A percentile compares a stretch with the other conserved stretches of the same genome.
Evolutionary conservation across 2,797 vertebrate genomes (phyloP).

Genomic region (Argentina silus): DNA sequence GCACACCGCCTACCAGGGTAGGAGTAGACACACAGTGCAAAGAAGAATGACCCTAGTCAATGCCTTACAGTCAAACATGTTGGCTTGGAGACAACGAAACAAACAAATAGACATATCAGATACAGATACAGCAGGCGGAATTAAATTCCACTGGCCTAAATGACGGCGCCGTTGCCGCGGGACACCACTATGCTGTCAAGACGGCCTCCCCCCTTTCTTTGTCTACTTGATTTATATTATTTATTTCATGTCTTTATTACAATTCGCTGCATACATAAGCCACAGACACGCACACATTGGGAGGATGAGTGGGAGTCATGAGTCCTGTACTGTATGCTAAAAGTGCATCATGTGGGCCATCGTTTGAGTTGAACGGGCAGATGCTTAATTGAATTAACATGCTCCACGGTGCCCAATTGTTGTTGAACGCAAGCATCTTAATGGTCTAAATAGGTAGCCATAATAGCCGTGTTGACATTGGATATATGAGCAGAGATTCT

Average conservation of each 20-base stretch:
- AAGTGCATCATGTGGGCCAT: not conserved
- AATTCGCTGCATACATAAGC: constrained; percentile 53
- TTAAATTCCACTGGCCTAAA: constrained; percentile 71
- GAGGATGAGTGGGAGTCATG: constrained; percentile 41
- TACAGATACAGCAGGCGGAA: constrained; percentile 65
- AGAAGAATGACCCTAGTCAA: constrained; percentile 73
- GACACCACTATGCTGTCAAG: constrained; percentile 65
- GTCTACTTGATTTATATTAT: constrained; percentile 63
- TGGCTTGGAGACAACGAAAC: constrained; percentile 76
- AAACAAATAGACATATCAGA: constrained; percentile 75
- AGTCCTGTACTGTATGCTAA: constrained; percentile 7
- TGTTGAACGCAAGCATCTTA: constrained; percentile 15
- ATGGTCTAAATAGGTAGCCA: constrained; percentile 14
- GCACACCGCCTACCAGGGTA: constrained; percentile 70
- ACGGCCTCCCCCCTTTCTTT: constrained; percentile 54
- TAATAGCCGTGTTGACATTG: constrained; percentile 28
- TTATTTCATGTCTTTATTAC: constrained; percentile 57
- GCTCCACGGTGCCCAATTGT: constrained; percentile 19
- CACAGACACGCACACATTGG: constrained; percentile 27
- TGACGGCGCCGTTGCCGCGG: constrained; percentile 67
- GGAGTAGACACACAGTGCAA: constrained; percentile 71
- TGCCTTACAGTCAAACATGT: constrained; percentile 79
- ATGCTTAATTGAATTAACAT: constrained; percentile 32
- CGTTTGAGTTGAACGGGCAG: constrained; percentile 34
- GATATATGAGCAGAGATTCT: constrained; percentile 16